Conservation (phyloP, 1,140 invertebrate species). For the Lasaia peninsularis region DNA sequence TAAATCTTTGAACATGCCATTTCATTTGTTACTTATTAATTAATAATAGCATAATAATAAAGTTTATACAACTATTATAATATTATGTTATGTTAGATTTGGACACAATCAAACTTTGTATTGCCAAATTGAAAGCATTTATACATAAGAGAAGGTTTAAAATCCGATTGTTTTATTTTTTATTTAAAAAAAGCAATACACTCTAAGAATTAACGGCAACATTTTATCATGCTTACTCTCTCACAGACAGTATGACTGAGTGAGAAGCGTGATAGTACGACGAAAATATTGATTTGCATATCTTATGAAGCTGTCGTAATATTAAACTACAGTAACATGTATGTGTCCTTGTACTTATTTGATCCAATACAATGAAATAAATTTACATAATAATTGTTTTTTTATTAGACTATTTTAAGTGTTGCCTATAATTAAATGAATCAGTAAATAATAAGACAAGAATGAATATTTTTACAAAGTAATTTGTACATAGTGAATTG, state of each 20-base stretch:
- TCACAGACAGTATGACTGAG: no score
- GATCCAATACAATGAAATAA: constrained; percentile 54
- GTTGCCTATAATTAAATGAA: constrained; percentile 70
- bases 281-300: neutral
- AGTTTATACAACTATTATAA: neutral
- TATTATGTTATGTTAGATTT: neutral
- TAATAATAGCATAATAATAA: constrained; percentile 5
- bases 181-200: neutral
- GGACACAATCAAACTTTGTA: neutral
- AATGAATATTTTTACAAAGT: constrained; percentile 75
- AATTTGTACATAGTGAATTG: constrained; percentile 73
- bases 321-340: neutral
- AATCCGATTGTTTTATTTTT: neutral
- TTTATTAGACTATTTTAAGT: constrained; percentile 61
- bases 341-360: constrained; percentile 62
- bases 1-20: constrained; percentile 1
- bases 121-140: neutral
- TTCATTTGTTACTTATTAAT: constrained; percentile 9
- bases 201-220: neutral
- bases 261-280: no score
- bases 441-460: constrained; percentile 67
- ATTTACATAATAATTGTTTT: constrained; percentile 61
- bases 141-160: neutral
- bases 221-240: no score
- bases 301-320: neutral